Conservation (phyloP, 2,113 vertebrate species). For the Sapajus apella region DNA sequence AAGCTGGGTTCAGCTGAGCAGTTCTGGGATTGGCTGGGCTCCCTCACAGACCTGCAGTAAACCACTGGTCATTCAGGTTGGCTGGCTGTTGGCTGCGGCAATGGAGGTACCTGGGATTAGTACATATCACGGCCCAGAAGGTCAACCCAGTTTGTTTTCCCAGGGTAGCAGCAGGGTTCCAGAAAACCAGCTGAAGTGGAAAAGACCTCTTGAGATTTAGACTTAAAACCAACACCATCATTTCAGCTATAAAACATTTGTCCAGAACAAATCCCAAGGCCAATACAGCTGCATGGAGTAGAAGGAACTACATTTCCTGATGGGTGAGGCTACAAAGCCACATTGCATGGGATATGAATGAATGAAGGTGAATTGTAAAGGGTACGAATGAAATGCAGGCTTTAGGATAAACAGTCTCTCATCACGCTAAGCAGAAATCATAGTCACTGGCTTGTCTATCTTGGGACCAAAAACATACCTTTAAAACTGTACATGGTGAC, state of each 20-base stretch:
- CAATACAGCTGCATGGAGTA: background rate
- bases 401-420: background rate
- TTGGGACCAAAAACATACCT: background rate
- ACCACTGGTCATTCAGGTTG: background rate
- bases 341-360: background rate
- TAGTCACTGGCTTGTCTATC: background rate
- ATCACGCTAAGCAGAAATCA: background rate
- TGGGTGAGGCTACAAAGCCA: background rate
- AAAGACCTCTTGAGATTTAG: background rate
- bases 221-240: background rate
- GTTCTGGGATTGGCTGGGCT: background rate
- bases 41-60: background rate
- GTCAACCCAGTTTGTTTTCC: background rate
- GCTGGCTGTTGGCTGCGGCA: fast-evolving
- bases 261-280: background rate
- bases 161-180: background rate
- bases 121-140: background rate
- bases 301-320: background rate
- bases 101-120: background rate
- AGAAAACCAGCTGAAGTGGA: background rate
- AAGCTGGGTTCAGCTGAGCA: background rate
- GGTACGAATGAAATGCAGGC: background rate
- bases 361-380: background rate
- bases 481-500: background rate
- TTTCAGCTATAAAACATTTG: background rate